Conservation (phyloP, 2,888 invertebrate genomes). For the Habrosyne pyritoides region DNA sequence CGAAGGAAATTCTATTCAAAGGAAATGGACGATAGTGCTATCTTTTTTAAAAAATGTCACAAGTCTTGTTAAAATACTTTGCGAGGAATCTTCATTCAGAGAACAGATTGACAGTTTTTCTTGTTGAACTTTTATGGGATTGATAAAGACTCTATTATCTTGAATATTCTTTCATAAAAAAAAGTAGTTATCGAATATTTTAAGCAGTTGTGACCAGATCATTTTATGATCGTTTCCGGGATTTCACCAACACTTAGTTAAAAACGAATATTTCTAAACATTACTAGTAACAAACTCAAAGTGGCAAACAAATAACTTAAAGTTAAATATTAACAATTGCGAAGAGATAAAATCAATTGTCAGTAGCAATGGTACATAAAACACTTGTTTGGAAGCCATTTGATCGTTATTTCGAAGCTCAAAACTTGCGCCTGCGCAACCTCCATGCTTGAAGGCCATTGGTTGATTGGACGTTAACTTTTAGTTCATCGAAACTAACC, state of each 20-base stretch:
- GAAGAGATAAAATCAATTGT: not conserved
- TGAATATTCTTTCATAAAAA: not conserved
- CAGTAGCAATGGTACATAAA: not conserved
- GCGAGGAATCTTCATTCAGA: not conserved
- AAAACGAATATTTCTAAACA: too few relatives aligned
- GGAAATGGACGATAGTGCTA: not conserved
- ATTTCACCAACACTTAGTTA: too few relatives aligned
- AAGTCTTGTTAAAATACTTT: not conserved
- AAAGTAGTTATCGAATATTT: too few relatives aligned
- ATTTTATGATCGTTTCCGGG: too few relatives aligned
- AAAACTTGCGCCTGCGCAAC: not conserved
- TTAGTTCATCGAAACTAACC: not conserved
- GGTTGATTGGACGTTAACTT: not conserved
- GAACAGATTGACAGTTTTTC: not conserved
- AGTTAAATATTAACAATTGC: not conserved
- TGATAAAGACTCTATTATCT: not conserved
- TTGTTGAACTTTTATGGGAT: conserved; percentile 1
- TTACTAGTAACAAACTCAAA: too few relatives aligned
- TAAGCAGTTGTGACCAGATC: too few relatives aligned
- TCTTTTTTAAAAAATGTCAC: not conserved
- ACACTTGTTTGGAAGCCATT: not conserved
- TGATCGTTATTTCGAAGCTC: not conserved
- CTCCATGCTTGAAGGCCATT: not conserved
- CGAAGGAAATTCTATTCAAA: not conserved
- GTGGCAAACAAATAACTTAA: too few relatives aligned